A percentile compares a stretch with the other conserved stretches of the same genome.
Evolutionary conservation across 2,888 invertebrate species (phyloP).

Genomic region (Cephus nigrinus): DNA sequence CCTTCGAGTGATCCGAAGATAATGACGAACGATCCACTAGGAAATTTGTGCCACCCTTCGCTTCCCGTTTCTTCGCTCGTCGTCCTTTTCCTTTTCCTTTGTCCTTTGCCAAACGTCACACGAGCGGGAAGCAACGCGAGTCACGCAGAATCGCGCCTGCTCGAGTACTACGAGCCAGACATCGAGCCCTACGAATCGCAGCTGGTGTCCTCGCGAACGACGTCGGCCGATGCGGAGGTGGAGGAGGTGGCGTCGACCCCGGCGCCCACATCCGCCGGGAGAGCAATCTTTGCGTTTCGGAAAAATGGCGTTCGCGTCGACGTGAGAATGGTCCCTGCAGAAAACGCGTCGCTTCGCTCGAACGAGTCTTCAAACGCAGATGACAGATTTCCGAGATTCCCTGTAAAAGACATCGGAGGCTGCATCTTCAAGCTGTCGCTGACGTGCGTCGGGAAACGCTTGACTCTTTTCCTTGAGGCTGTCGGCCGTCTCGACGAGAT

Average conservation of each 20-base stretch:
- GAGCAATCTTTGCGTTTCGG: conserved; percentile 50
- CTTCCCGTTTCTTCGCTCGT: too few species aligned
- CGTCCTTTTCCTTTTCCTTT: too few species aligned
- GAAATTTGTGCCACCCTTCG: too few species aligned
- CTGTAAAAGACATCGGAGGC: conserved; percentile 60
- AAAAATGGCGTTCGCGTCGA: conserved; percentile 54
- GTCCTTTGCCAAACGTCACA: too few species aligned
- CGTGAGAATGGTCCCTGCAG: conserved; percentile 47
- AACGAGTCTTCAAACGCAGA: conserved; percentile 37
- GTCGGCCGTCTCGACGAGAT: conserved; percentile 70
- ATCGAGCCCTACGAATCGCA: conserved; percentile 34
- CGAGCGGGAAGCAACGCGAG: too few species aligned
- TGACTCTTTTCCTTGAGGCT: conserved; percentile 70
- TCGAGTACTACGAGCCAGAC: conserved; percentile 32
- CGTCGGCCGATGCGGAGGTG: not conserved
- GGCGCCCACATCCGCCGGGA: conserved; percentile 20
- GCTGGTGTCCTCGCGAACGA: not conserved
- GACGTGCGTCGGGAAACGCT: conserved; percentile 71
- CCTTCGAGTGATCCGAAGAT: too few species aligned
- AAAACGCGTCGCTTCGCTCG: conserved; percentile 29
- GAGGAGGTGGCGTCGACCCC: conserved; percentile 13
- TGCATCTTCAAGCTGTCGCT: conserved; percentile 72
- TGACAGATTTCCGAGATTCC: conserved; percentile 70
- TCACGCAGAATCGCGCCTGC: not conserved
- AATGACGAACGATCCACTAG: too few species aligned